Evolutionary conservation across 2,113 vertebrate species (phyloP), one percentile per base, ranked within the genome.

Genomic region (Hippoglossus stenolepis): DNA sequence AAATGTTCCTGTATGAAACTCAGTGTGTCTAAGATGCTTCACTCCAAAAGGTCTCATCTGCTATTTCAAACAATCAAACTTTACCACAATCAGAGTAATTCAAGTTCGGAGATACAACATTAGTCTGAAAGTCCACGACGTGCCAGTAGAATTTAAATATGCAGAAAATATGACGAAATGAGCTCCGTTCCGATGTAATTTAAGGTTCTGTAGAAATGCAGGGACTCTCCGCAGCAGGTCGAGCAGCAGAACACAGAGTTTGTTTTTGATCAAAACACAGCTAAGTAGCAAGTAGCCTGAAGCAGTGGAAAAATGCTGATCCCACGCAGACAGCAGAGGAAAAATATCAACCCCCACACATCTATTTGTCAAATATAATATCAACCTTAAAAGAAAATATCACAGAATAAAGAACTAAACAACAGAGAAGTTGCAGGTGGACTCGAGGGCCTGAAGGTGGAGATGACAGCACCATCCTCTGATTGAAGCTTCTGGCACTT

Each of bases 261-360:
- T 11, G 31, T 47, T 65, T 71, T 5, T 18, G 10, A 68, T 63
- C 56, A 35, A 35, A 72, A 45, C 61, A 70, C n/a, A n/a, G n/a
- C n/a, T n/a, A n/a, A n/a, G 54, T 51, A 7, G 10, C 12, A 5
- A 2, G 0, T 17, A 75, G 45, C 70, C 66, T 49, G 67, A 23
- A 71, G 67, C 77, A 7, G 17, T 0, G 23, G 28, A 40, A 54
- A 5, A 24, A 35, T 7, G 6, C 24, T 74, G 65, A 59, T 53
- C 60, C 4, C 43, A 15, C 3, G 21, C 23, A 69, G 54, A 70
- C 65, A 51, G 20, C 47, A 47, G 53, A 77, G 49, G 45, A 56
- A 84, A 6, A 60, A 75, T 20, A 61, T 69, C 67, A 61, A 23
- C 58, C 66, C 65, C 38, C 77, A 78, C 77, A 80, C 57, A 40